Evolutionary conservation across 2,888 invertebrate species (phyloP).

Genomic region (Epirrhoe tristata): DNA sequence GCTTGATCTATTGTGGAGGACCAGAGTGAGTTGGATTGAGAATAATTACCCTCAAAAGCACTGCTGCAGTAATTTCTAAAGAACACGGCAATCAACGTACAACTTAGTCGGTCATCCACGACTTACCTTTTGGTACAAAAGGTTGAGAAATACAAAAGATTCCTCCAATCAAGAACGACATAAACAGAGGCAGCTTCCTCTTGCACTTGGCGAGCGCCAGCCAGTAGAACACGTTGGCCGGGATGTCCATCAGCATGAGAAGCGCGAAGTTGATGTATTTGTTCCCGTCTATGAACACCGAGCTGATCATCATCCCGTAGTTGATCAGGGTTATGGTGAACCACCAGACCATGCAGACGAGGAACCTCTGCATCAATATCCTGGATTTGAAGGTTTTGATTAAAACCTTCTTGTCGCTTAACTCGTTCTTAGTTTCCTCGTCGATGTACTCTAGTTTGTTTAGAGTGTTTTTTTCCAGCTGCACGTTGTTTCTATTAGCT

Average conservation of each 20-base stretch:
- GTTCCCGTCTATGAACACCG: slow-evolving; percentile 76
- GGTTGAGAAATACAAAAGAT: slow-evolving; percentile 74
- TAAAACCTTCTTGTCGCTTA: slow-evolving; percentile 66
- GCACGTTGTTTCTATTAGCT: slow-evolving; percentile 67
- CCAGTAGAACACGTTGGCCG: slow-evolving; percentile 78
- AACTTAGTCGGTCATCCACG: too few relatives aligned
- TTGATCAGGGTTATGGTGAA: slow-evolving; percentile 79
- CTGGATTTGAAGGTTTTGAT: slow-evolving; percentile 73
- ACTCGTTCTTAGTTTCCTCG: slow-evolving; percentile 55
- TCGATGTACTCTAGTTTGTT: slow-evolving; percentile 67
- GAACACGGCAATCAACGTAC: too few relatives aligned
- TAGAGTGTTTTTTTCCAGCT: slow-evolving; percentile 60
- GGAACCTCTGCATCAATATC: slow-evolving; percentile 75
- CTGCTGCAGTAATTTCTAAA: too few relatives aligned
- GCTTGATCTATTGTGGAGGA: too few relatives aligned
- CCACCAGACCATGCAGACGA: slow-evolving; percentile 80
- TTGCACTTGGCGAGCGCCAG: slow-evolving; percentile 72
- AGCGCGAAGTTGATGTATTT: slow-evolving; percentile 78
- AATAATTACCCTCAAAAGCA: not conserved
- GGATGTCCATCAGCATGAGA: slow-evolving; percentile 77
- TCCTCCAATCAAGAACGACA: slow-evolving; percentile 73
- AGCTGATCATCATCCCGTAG: slow-evolving; percentile 82
- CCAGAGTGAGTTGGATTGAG: too few relatives aligned
- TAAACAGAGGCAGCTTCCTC: slow-evolving; percentile 67
- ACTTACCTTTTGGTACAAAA: slow-evolving; percentile 71